A percentile compares a stretch with the other conserved stretches of the same genome.
Conservation (phyloP, 2,113 vertebrate species). For the Leucoraja erinaceus region DNA sequence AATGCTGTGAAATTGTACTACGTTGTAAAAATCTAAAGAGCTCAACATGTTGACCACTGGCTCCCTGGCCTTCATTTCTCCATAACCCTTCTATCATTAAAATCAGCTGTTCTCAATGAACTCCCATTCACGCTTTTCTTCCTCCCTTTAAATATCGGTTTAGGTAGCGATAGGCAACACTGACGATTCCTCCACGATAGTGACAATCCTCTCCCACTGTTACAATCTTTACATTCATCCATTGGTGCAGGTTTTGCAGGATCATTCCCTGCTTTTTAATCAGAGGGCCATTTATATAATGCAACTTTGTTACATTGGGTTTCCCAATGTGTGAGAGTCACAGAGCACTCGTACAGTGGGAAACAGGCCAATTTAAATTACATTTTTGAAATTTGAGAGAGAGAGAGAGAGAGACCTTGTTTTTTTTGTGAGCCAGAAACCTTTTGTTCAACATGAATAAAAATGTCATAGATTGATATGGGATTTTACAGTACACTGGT, state of each 20-base stretch:
- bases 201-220: background rate
- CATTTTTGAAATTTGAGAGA: no score
- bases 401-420: no score
- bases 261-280: background rate
- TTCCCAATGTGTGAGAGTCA: background rate
- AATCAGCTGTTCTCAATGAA: background rate
- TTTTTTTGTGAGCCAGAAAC: no score
- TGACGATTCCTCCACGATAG: background rate
- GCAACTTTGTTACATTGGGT: background rate
- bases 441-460: no score
- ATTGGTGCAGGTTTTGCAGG: background rate
- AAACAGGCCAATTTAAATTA: no score
- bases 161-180: background rate
- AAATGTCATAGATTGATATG: no score
- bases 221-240: background rate
- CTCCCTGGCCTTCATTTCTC: no score
- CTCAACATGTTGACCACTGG: background rate
- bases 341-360: no score
- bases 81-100: background rate
- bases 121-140: background rate
- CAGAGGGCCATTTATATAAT: background rate
- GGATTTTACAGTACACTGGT: no score
- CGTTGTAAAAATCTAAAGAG: no score
- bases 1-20: no score
- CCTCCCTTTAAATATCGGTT: background rate